These are phyloP conservation scores for Pogonophryne albipinna DNA, from an alignment of 2,797 vertebrate genomes.

Conservation along the genomic window DNA sequence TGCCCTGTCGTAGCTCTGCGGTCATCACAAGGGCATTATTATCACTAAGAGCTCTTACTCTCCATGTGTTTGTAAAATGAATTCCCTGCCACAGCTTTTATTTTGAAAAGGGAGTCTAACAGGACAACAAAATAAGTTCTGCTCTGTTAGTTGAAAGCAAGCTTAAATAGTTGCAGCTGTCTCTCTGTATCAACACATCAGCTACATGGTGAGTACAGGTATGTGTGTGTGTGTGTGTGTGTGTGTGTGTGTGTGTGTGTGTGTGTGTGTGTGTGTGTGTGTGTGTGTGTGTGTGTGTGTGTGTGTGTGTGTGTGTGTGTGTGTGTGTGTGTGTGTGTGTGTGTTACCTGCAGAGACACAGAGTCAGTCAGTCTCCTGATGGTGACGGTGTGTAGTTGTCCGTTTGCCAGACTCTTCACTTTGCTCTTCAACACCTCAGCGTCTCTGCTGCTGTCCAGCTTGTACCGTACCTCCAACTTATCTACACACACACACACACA, in stretches of 20 bases:
- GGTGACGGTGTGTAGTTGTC: slow-evolving; percentile 87
- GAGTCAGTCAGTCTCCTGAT: slow-evolving; percentile 85
- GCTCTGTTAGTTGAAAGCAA: not conserved
- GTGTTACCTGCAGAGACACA: slow-evolving; percentile 78
- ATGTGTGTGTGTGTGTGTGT: not conserved
- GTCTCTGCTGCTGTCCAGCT: slow-evolving; percentile 87
- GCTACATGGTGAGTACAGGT: not conserved
- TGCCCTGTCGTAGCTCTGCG: slow-evolving; percentile 13
- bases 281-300: not conserved
- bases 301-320: no score
- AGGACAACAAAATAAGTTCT: not conserved
- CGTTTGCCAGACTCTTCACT: slow-evolving; percentile 88
- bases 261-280: not conserved
- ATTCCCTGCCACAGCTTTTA: not conserved
- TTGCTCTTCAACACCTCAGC: slow-evolving; percentile 86
- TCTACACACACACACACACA: slow-evolving; percentile 69
- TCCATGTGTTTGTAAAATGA: not conserved
- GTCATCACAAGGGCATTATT: slow-evolving; percentile 1
- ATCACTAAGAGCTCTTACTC: not conserved
- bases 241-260: no score
- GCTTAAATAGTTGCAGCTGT: no score
- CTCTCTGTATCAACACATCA: not conserved
- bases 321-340: no score
- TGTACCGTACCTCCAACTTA: slow-evolving; percentile 93
- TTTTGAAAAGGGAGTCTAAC: not conserved